Evolutionary conservation across 2,113 vertebrate species (phyloP), one percentile per base, ranked within the genome.

Genomic region (Glareola pratincola): DNA sequence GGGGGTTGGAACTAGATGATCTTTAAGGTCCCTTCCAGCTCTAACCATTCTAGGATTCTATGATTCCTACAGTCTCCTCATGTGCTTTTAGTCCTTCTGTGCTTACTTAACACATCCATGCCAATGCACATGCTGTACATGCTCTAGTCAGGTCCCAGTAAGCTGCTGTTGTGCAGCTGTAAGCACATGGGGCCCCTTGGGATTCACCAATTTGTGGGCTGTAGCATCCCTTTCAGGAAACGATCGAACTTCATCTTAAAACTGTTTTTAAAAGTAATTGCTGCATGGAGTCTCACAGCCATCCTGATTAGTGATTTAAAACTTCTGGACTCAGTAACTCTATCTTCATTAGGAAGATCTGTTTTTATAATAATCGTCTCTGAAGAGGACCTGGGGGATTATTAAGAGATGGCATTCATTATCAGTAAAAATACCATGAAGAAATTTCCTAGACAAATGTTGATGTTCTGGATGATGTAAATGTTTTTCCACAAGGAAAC

Each of bases 271-370:
- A 87, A 91, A 51, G 43, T 83, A 85, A 83, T 76, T 73, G 81
- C 87, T 93, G 74, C 81, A 73, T 4, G 4, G 79, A 94, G 69
- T 68, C 86, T 96, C 50, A 76, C 66, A 47, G 80, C 86, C 50
- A 43, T 95, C 89, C 69, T 90, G 89, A 83, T 87, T 39, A 95
- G 84, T 88, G 94, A 91, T 92, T 95, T 95, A 74, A 95, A 95
- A 95, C 74, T 97, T 96, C 84, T 95, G 95, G 87, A 93, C 47
- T 85, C 60, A 24, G 86, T 92, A 92, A 94, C 77, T 95, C 84
- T 48, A 34, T 94, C 95, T 96, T 97, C 94, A 95, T 97, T 97
- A 90, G 81, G 57, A 96, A 91, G 87, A 89, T 91, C 77, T 94
- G 89, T 62, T 96, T 97, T 95, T 91, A 37, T 79, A 91, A 82